These are phyloP conservation scores for Theretra japonica DNA, from an alignment of 2,888 invertebrate genomes.

Conservation along the genomic window DNA sequence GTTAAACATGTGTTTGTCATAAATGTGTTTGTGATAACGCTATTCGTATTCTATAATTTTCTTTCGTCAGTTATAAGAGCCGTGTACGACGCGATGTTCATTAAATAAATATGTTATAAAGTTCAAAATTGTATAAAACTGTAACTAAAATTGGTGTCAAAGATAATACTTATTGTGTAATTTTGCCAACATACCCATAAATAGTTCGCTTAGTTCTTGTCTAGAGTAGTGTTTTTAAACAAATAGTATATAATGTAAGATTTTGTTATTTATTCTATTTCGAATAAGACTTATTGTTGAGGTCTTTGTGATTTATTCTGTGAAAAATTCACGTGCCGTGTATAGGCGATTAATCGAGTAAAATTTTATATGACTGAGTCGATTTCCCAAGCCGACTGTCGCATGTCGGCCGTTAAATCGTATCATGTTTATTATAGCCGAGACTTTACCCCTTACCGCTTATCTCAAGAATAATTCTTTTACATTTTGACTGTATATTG, in stretches of 20 bases:
- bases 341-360: conserved; percentile 36
- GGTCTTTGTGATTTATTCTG: conserved; percentile 66
- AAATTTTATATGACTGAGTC: conserved; percentile 37
- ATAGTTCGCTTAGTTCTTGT: conserved; percentile 75
- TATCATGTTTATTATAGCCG: conserved; percentile 29
- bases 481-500: conserved; percentile 39
- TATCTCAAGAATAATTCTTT: conserved; percentile 38
- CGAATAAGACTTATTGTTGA: conserved; percentile 73
- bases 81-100: conserved; percentile 29
- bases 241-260: conserved; percentile 67
- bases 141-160: conserved; percentile 27
- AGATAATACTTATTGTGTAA: conserved; percentile 26
- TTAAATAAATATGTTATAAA: conserved; percentile 15
- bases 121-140: conserved; percentile 29
- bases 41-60: not conserved
- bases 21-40: not conserved
- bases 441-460: conserved; percentile 28
- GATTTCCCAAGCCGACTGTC: not conserved
- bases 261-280: conserved; percentile 83
- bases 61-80: conserved; percentile 2
- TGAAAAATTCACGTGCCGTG: conserved; percentile 22
- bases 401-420: conserved; percentile 49
- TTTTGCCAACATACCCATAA: conserved; percentile 65
- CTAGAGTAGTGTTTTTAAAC: conserved; percentile 65
- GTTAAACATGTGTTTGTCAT: not conserved